These are phyloP conservation scores for Shargacucullia verbasci DNA, from an alignment of 2,888 invertebrate genomes.

Conservation along the genomic window DNA sequence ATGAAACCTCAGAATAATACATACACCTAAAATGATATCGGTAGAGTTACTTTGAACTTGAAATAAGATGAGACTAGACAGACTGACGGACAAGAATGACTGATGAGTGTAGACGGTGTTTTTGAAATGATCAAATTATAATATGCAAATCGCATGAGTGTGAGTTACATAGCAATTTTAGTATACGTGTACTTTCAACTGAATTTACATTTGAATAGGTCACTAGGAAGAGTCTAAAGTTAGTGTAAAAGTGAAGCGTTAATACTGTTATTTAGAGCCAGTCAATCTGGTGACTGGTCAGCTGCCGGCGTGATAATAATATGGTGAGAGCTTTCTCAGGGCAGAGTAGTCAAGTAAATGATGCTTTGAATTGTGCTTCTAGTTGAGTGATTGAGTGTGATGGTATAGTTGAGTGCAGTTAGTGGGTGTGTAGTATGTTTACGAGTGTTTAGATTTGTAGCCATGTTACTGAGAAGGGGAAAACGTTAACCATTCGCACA, in stretches of 20 bases:
- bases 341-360: constrained; percentile 31
- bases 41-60: background rate
- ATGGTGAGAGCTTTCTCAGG: constrained; percentile 45
- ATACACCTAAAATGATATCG: constrained; percentile 4
- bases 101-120: constrained; percentile 4
- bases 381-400: constrained; percentile 7
- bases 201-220: constrained; percentile 11
- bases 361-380: constrained; percentile 20
- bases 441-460: too few species aligned
- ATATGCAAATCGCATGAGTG: background rate
- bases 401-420: constrained; percentile 10
- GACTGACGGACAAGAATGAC: background rate
- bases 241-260: constrained; percentile 43
- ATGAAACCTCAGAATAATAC: constrained; percentile 17
- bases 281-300: constrained; percentile 56
- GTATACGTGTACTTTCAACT: background rate
- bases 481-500: too few species aligned
- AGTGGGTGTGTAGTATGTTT: background rate
- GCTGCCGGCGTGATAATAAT: constrained; percentile 64
- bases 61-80: too few species aligned
- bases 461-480: too few species aligned
- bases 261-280: constrained; percentile 56
- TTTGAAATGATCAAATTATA: constrained; percentile 7
- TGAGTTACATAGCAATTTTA: background rate
- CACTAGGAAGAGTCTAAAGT: constrained; percentile 42